Evolutionary conservation across 2,888 invertebrate species (phyloP).

Genomic region (Smittia aterrima): DNA sequence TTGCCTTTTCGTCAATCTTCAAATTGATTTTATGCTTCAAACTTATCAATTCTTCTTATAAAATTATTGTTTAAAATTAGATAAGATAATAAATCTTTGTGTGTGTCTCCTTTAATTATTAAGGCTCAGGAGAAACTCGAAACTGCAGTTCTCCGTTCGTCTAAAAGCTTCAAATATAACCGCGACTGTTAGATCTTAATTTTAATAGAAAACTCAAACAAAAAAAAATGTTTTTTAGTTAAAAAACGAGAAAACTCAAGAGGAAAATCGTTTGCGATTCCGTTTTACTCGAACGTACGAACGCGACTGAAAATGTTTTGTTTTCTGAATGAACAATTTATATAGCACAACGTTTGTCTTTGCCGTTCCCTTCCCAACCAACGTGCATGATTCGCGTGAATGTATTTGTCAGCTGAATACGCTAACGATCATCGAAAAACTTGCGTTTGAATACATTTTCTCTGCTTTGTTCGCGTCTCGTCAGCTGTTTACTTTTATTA

Average conservation of each 20-base stretch:
- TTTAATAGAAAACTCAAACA: not conserved
- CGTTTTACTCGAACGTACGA: slow-evolving; percentile 27
- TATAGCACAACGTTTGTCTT: slow-evolving; percentile 17
- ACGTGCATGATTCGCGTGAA: not conserved
- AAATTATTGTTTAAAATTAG: slow-evolving; percentile 3
- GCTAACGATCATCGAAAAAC: not conserved
- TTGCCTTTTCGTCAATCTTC: slow-evolving; percentile 19
- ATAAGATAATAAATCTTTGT: slow-evolving; percentile 34
- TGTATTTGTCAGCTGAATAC: not conserved
- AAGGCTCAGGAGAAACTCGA: no score
- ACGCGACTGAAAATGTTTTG: slow-evolving; percentile 33
- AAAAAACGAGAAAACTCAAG: slow-evolving; percentile 21
- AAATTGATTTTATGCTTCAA: slow-evolving; percentile 32
- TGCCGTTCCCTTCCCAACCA: slow-evolving; percentile 3
- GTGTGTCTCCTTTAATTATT: not conserved
- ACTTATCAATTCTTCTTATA: slow-evolving; percentile 2
- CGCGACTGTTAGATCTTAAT: not conserved
- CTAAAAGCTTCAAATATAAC: not conserved
- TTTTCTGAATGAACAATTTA: slow-evolving; percentile 25
- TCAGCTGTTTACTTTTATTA: slow-evolving; percentile 11
- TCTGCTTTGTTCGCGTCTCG: not conserved
- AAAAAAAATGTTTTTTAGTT: not conserved
- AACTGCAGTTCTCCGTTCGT: not conserved
- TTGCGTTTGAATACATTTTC: not conserved
- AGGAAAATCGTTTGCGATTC: slow-evolving; percentile 1